phyloP scores from a whole-genome alignment of 2,113 vertebrate genomes.

The Panthera leo region DNA sequence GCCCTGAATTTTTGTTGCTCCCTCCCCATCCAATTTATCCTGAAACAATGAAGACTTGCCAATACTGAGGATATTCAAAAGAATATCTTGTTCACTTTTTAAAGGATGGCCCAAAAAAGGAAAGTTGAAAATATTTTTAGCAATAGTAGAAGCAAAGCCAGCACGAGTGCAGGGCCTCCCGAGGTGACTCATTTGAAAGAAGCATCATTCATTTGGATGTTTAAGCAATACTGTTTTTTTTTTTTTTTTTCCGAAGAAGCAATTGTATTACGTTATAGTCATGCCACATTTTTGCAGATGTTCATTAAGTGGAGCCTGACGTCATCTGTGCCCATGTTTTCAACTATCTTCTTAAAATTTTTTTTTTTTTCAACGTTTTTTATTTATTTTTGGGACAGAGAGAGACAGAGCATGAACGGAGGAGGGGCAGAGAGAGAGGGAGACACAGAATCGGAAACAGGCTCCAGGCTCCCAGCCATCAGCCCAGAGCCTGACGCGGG shows the following conservation, averaged over 20 bases:
- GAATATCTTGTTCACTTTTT: constrained; percentile 39
- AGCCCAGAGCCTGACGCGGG: no score
- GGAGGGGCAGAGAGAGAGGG: no score
- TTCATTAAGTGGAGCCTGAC: background rate
- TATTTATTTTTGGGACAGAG: no score
- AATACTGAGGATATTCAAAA: background rate
- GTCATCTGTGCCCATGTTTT: background rate
- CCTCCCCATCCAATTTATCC: background rate
- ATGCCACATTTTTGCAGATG: background rate
- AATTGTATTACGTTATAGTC: background rate
- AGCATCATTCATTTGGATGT: constrained; percentile 19
- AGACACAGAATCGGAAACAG: no score
- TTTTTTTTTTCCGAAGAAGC: background rate
- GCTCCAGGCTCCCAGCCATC: no score
- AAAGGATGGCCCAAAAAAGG: background rate
- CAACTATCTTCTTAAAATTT: background rate
- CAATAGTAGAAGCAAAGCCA: background rate
- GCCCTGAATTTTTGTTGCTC: background rate
- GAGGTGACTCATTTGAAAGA: constrained; percentile 1
- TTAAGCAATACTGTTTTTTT: background rate
- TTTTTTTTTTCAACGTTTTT: no score
- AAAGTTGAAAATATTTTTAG: constrained; percentile 48
- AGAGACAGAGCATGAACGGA: no score
- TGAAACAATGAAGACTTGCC: constrained; percentile 33
- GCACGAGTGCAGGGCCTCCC: background rate